phyloP scores from a whole-genome alignment of 2,113 vertebrate species.

The Engystomops pustulosus region DNA sequence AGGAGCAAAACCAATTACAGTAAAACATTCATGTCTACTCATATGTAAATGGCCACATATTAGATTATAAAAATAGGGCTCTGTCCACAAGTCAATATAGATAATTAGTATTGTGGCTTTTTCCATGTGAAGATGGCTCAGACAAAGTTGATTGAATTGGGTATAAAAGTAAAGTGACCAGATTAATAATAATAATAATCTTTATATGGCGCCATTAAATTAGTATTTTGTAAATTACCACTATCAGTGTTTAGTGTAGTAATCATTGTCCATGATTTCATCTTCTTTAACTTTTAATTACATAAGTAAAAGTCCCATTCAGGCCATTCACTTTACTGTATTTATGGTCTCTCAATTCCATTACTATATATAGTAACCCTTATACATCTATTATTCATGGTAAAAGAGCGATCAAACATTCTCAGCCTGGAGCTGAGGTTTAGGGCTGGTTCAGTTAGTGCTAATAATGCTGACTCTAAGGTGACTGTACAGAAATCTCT shows the following conservation, averaged over 20 bases:
- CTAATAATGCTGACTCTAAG: background rate
- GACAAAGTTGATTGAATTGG: too few species aligned
- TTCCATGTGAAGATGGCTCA: too few species aligned
- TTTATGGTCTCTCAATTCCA: background rate
- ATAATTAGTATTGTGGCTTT: too few species aligned
- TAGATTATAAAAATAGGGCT: too few species aligned
- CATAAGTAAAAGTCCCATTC: background rate
- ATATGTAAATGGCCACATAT: too few species aligned
- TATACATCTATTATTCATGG: background rate
- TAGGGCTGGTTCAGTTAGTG: background rate
- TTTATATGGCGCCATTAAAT: too few species aligned
- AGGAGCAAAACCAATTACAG: too few species aligned
- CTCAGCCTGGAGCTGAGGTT: background rate
- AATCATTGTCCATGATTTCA: background rate
- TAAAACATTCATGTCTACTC: too few species aligned
- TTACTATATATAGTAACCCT: background rate
- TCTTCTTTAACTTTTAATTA: background rate
- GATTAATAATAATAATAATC: too few species aligned
- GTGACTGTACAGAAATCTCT: background rate
- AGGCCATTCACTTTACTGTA: background rate
- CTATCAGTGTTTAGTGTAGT: background rate
- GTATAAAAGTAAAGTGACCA: too few species aligned
- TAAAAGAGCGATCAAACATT: background rate
- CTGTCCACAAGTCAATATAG: too few species aligned
- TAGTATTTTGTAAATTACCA: too few species aligned